A percentile compares a stretch with the other conserved stretches of the same genome.
phyloP scores from a whole-genome alignment of 1,140 invertebrate genomes.

The Lysiphlebus fabarum region DNA sequence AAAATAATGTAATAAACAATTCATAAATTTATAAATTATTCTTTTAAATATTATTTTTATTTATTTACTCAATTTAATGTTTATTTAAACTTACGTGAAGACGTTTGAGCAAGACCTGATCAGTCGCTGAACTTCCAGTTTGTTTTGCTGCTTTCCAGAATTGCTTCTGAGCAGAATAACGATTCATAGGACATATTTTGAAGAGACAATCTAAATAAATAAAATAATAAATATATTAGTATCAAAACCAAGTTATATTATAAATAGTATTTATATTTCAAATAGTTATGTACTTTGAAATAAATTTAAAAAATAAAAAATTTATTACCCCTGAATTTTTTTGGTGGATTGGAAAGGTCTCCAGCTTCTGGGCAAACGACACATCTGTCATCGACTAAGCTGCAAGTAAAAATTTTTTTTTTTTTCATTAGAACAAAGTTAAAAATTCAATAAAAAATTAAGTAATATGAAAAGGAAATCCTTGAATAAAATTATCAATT shows the following conservation, averaged over 20 bases:
- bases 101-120: constrained; percentile 89
- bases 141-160: constrained; percentile 99
- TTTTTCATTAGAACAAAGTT: not conserved
- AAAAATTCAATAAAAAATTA: not conserved
- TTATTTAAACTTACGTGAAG: constrained; percentile 74
- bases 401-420: constrained; percentile 55
- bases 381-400: constrained; percentile 94
- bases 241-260: constrained; percentile 6
- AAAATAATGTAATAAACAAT: too few relatives aligned
- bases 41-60: constrained; percentile 45
- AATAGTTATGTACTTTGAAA: not conserved
- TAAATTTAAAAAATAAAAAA: constrained; percentile 9
- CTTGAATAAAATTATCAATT: not conserved
- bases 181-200: constrained; percentile 98
- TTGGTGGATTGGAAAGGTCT: constrained; percentile 89
- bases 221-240: constrained; percentile 6
- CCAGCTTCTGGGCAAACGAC: constrained; percentile 94
- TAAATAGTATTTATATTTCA: not conserved
- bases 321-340: constrained; percentile 88
- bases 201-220: constrained; percentile 88
- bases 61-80: not conserved
- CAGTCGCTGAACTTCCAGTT: constrained; percentile 74
- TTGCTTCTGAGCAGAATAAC: constrained; percentile 99
- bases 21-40: too few relatives aligned
- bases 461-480: not conserved